Base-by-base conservation (phyloP, 2,888 invertebrate species). In the Polydrusus pterygomalis region DNA sequence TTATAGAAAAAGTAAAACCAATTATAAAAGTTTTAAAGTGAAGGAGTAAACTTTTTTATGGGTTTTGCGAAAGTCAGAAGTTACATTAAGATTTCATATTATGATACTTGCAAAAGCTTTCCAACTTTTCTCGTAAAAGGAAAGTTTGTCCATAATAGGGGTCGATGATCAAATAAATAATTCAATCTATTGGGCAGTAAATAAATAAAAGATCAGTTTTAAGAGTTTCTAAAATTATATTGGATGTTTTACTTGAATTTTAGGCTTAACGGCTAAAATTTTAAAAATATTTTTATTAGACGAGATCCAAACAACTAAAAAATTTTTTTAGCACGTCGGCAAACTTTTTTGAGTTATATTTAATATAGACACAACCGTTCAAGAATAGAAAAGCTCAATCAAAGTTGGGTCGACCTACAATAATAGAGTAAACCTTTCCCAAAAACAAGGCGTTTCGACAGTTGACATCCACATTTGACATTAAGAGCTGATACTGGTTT, bases 31-130 rank as follows among this genome's bases (percentile, higher is more conserved):
- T 76, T 76, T 72, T 72, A 76, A 76, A 76, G 76, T 76, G 76
- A 76, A 76, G 76, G 72, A 72, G 76, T 76, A 72, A 75, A 76
- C 76, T 76, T 76, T 75, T 76, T 76, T 72, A 69, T 68, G 72
- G 72, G 71, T 51, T 76, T 76, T 76, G 34, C 62, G 70, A 76
- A 72, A 76, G 76, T 76, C 76, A 72, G 72, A 72, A 76, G 76
- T 76, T 76, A 76, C 76, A 76, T 76, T 76, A 76, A 76, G 76
- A 76, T 76, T 76, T 76, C 76, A 76, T 76, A 76, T 76, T 76
- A 76, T 68, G 76, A 76, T 76, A 72, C 76, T 76, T 76, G 72
- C 76, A 64, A 76, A 72, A 72, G 76, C 72, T 76, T 64, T 69
- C 38, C 71, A 76, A 76, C 62, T 76, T 76, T 76, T 43, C 72